Base-by-base conservation (phyloP, 1,140 invertebrate genomes). In the Drosophila guanche region DNA sequence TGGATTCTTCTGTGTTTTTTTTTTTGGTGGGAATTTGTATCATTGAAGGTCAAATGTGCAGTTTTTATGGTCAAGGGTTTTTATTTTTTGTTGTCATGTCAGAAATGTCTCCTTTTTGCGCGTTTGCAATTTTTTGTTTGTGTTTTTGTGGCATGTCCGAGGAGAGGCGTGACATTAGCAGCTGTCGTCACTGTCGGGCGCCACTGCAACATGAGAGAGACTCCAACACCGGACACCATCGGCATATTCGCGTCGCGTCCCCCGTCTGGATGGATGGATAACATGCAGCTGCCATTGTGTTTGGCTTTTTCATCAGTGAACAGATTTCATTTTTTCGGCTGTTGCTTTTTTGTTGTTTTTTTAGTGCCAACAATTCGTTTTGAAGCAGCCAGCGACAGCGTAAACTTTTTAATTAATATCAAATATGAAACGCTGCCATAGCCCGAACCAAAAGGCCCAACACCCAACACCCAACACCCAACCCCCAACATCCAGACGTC, bases 401-500 rank as follows among this genome's bases (percentile, higher is more conserved):
- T 65, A 79, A 88, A 88, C 83, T 88, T 88, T 88, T 88, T 88
- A 88, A 88, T 88, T 88, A 88, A 88, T 88, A 88, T 88, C 84
- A 88, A 88, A 88, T 88, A 88, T 88, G 83, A 85, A 88, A 83
- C 75, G 79, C 68, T 78, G 66, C 68, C 63, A 33, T 43, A 45
- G 33, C 33, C 42, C 59, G 56, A 70, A 67, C 61, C 70, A 48
- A 58, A 43, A 65, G 42, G 27, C 14, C 25, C 22, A 50, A 27
- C 23, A 14, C 10, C 6, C n/a, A 4, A 5, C 14, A 12, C 50
- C n/a, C 33, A 14, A 42, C 10, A n/a, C 48, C 40, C 12, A 51
- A 33, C 61, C 33, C n/a, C 25, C 7, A n/a, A n/a, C n/a, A n/a
- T n/a, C n/a, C n/a, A n/a, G n/a, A n/a, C n/a, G 55, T 65, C 67